phyloP scores from a whole-genome alignment of 2,888 invertebrate genomes.

The Stegana nigrithorax region DNA sequence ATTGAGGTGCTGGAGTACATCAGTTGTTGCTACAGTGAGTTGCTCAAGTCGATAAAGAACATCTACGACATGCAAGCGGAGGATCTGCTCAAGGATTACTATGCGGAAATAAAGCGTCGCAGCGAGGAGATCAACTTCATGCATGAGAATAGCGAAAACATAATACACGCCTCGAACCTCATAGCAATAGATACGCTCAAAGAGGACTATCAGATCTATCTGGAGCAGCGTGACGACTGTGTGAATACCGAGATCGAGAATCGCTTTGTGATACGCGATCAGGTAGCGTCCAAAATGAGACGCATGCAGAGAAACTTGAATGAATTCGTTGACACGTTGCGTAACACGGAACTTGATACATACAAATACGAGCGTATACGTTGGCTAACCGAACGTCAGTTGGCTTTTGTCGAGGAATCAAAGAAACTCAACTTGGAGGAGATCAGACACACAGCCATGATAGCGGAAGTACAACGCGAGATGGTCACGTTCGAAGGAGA shows the following conservation, averaged over 20 bases:
- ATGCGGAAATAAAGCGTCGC: constrained; percentile 25
- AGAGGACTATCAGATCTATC: constrained; percentile 35
- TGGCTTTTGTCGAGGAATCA: constrained; percentile 37
- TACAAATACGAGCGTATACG: constrained; percentile 41
- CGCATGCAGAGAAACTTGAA: constrained; percentile 36
- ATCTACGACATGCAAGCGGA: constrained; percentile 42
- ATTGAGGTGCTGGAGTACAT: background rate
- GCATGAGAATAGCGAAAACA: constrained; percentile 41
- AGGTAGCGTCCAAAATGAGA: constrained; percentile 40
- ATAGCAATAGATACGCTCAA: constrained; percentile 31
- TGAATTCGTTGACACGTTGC: constrained; percentile 30
- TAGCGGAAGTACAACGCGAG: constrained; percentile 33
- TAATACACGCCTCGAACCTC: constrained; percentile 41
- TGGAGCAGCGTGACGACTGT: constrained; percentile 36
- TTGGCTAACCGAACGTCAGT: constrained; percentile 43
- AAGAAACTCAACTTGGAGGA: constrained; percentile 36
- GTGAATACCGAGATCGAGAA: constrained; percentile 42
- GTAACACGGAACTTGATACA: constrained; percentile 35
- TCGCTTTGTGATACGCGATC: constrained; percentile 44
- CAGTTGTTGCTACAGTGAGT: background rate
- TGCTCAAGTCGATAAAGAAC: constrained; percentile 19
- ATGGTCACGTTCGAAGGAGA: constrained; percentile 35
- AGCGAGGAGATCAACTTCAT: constrained; percentile 20
- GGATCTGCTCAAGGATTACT: constrained; percentile 43
- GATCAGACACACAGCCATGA: background rate